Base-by-base conservation (phyloP, 2,888 invertebrate genomes). In the Syrista parreyssii region DNA sequence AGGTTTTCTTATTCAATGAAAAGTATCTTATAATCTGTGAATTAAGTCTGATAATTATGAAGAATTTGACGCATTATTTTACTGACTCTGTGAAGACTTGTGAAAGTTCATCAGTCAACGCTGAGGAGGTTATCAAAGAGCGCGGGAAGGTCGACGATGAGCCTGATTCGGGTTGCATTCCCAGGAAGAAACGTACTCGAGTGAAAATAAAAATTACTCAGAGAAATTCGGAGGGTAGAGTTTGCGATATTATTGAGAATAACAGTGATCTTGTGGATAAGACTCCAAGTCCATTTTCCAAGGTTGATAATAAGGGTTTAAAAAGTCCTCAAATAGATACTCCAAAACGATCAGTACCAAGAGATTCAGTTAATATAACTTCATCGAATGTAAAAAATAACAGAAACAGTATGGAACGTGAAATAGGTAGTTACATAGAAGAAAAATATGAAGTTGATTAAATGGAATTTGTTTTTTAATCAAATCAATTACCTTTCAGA, bases 41-140 rank as follows among this genome's bases (percentile, higher is more conserved):
- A 23, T 23, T 23, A 68, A 68, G 15, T 32, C 55, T 23, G 55
- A 55, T 55, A 75, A 83, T 75, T 0, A 90, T 90, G 90, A 89
- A 87, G 78, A 86, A 90, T 76, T 82, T 90, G 12, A 86, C 87
- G 55, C 86, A 87, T 69, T 89, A 89, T 77, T 89, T 90, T 76
- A 77, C 78, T 12, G 89, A 88, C 23, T 76, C 81, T 32, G 77
- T 81, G 12, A 88, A 83, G 80, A 68, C 80, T 6, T 68, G 75
- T 31, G 84, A 85, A 71, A 69, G 73, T 15, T 71, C 75, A 1
- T 11, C 79, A 36, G 31, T 74, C n/a, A 75, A 79, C 15, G 36
- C 75, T 30, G 75, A 77, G 33, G 82, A 82, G 79, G 82, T 83
- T 75, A 80, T 40, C 35, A 32, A 34, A 4, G 78, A 83, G 12